Evolutionary conservation across 2,797 vertebrate species (phyloP).

Genomic region (Ficedula albicollis): DNA sequence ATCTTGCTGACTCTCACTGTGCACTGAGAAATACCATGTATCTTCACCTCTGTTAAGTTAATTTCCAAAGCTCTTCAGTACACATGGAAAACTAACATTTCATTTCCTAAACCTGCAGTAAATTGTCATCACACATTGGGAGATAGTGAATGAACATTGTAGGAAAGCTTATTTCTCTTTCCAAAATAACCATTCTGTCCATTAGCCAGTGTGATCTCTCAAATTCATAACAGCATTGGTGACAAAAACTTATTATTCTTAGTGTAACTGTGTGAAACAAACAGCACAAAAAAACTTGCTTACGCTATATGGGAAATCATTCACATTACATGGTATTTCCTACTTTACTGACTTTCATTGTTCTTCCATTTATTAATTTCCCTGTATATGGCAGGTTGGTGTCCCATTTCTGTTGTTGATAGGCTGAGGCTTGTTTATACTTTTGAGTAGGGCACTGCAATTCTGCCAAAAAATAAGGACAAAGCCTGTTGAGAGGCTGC

Average conservation of each 20-base stretch:
- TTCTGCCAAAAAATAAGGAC: conserved; percentile 16
- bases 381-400: neutral
- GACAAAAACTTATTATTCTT: conserved; percentile 10
- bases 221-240: neutral
- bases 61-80: conserved; percentile 34
- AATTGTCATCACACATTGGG: neutral
- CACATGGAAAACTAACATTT: conserved; percentile 28
- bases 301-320: neutral
- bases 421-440: neutral
- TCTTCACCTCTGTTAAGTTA: conserved; percentile 43
- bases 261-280: neutral
- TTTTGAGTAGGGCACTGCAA: neutral
- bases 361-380: conserved; percentile 3
- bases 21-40: conserved; percentile 51
- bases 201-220: neutral
- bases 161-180: neutral
- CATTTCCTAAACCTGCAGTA: conserved; percentile 32
- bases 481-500: neutral
- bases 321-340: conserved; percentile 8
- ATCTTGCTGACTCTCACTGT: conserved; percentile 60
- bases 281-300: conserved; percentile 11
- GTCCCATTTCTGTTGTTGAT: neutral
- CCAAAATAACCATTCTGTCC: neutral
- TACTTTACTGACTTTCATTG: conserved; percentile 17
- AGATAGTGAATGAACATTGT: neutral